Conservation (phyloP, 1,140 invertebrate species). For the Dolichoris vasculosae region DNA sequence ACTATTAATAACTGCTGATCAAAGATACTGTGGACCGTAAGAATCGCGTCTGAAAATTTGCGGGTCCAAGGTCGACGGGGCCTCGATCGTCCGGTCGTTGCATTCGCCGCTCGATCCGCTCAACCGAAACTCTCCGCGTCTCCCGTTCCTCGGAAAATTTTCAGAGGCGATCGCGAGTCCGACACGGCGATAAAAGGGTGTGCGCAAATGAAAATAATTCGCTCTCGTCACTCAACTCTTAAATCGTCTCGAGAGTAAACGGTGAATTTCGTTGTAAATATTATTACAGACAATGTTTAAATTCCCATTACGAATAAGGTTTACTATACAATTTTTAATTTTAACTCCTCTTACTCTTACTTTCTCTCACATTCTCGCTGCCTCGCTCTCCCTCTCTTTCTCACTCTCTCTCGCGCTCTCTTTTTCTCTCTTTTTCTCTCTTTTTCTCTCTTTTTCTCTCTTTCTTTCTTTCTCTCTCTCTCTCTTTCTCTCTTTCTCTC, state of each 20-base stretch:
- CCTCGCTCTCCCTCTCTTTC: slow-evolving; percentile 27
- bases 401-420: slow-evolving; percentile 6
- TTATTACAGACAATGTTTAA: slow-evolving; percentile 68
- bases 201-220: slow-evolving; percentile 63
- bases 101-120: slow-evolving; percentile 56
- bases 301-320: slow-evolving; percentile 65
- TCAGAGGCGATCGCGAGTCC: slow-evolving; percentile 36
- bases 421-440: slow-evolving; percentile 6
- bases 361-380: slow-evolving; percentile 17
- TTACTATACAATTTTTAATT: slow-evolving; percentile 72
- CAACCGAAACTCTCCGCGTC: slow-evolving; percentile 1
- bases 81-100: slow-evolving; percentile 52
- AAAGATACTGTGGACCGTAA: slow-evolving; percentile 71
- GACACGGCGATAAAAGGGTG: slow-evolving; percentile 54
- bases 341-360: slow-evolving; percentile 60
- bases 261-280: slow-evolving; percentile 72
- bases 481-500: slow-evolving; percentile 34
- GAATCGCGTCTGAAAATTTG: slow-evolving; percentile 56
- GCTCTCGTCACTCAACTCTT: slow-evolving; percentile 60
- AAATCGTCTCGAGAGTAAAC: slow-evolving; percentile 63
- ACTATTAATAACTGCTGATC: slow-evolving; percentile 74
- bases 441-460: no score
- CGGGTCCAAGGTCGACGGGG: slow-evolving; percentile 1
- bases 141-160: slow-evolving; percentile 23
- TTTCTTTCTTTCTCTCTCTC: no score